Base-by-base conservation (phyloP, 2,113 vertebrate genomes). In the Stictonetta naevosa region DNA sequence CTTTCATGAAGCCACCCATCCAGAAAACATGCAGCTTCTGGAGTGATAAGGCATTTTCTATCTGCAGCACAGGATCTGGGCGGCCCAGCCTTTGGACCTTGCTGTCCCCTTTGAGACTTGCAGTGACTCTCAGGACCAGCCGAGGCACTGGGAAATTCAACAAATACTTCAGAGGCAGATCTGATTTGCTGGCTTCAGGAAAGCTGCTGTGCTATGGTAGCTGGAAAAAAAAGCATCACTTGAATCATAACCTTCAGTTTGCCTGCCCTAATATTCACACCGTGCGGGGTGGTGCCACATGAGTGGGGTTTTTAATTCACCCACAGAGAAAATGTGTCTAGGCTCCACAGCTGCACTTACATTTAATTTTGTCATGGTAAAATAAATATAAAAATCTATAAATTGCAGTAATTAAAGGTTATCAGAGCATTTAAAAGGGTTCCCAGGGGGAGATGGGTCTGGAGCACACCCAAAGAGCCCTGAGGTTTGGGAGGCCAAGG, bases 261-360 rank as follows among this genome's bases (percentile, higher is more conserved):
- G 5, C 36, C 60, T 52, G 64, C 71, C 48, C 21, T 38, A 29
- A 56, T 48, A 31, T 29, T 76, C 63, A 52, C 42, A 20, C 25
- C 8, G 2, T 0, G 1, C 8, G 33, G 19, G 33, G 17, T 76
- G 34, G 22, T 36, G 28, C 13, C n/a, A 62, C 3, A 0, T 46
- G 29, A 85, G 11, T 13, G 1, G 5, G 22, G 25, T 26, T 11
- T 89, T 93, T 64, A n/a, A 68, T n/a, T 72, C 34, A 77, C 34
- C 8, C 55, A 0, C 3, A 3, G 34, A 62, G 40, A 74, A 83
- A 86, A 78, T 4, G 10, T 42, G 23, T 20, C 62, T 59, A 28
- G n/a, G 28, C 23, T 88, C 55, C 25, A 36, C 53, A 38, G 48
- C 11, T 79, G 25, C 58, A 40, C 19, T 56, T 50, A 11, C 2